Evolutionary conservation across 2,888 invertebrate species (phyloP).

Genomic region (Diaprepes abbreviatus): DNA sequence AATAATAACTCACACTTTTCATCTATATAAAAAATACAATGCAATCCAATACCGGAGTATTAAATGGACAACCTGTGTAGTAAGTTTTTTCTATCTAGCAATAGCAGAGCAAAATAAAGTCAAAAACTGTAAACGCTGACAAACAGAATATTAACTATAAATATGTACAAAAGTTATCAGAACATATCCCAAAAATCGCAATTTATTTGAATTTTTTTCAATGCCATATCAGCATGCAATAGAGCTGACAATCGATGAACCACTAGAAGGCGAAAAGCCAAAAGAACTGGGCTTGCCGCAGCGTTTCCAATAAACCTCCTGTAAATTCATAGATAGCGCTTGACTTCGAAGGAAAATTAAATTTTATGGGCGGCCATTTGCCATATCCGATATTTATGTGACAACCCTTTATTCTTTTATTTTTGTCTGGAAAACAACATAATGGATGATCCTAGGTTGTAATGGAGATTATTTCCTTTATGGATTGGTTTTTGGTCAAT

Average conservation of each 20-base stretch:
- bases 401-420: conserved; percentile 37
- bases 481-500: conserved; percentile 27
- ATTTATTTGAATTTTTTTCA: not conserved
- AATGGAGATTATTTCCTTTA: conserved; percentile 37
- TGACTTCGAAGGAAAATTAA: conserved; percentile 41
- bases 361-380: conserved; percentile 40
- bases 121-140: too few species aligned
- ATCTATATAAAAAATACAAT: too few species aligned
- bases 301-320: conserved; percentile 46
- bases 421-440: conserved; percentile 29
- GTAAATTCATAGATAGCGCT: conserved; percentile 49
- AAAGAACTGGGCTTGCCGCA: conserved; percentile 37
- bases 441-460: conserved; percentile 30
- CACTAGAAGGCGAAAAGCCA: conserved; percentile 38
- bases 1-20: too few species aligned
- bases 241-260: conserved; percentile 39
- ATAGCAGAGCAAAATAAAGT: too few species aligned
- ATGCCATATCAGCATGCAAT: not conserved
- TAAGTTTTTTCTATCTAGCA: too few species aligned
- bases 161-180: too few species aligned
- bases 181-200: too few species aligned
- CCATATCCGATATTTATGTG: conserved; percentile 40
- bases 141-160: too few species aligned
- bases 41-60: too few species aligned
- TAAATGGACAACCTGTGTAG: too few species aligned